Percentiles rank a stretch among this genome's conserved stretches.
phyloP scores from a whole-genome alignment of 2,888 invertebrate genomes.

The Philaethria dido region DNA sequence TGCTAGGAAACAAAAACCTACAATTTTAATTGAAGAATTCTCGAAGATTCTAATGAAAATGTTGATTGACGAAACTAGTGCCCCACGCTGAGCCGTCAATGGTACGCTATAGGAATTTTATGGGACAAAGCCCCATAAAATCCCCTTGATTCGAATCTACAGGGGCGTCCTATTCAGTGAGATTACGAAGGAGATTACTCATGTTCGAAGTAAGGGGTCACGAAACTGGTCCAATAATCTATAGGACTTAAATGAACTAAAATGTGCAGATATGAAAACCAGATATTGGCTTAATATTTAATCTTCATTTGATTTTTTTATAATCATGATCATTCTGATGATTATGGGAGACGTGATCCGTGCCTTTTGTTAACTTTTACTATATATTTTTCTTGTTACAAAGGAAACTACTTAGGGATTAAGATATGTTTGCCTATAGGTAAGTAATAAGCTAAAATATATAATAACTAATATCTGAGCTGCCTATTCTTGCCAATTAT shows the following conservation, averaged over 20 bases:
- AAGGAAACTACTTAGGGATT: too few relatives aligned
- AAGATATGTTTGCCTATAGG: too few relatives aligned
- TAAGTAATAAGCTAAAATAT: too few relatives aligned
- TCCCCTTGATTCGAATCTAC: constrained; percentile 41
- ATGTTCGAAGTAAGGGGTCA: constrained; percentile 30
- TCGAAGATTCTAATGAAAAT: constrained; percentile 34
- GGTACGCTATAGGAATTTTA: constrained; percentile 38
- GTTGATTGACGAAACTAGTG: constrained; percentile 38
- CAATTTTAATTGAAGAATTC: constrained; percentile 39
- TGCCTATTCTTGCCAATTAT: too few relatives aligned
- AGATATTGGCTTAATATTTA: not conserved
- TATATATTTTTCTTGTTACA: too few relatives aligned
- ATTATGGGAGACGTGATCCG: too few relatives aligned
- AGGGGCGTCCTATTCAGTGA: constrained; percentile 40
- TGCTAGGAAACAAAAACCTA: constrained; percentile 34
- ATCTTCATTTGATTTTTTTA: not conserved
- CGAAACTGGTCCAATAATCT: constrained; percentile 6
- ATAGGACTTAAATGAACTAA: not conserved
- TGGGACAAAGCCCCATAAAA: constrained; percentile 43
- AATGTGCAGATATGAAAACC: not conserved
- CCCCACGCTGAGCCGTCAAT: constrained; percentile 37
- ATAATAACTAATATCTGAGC: too few relatives aligned
- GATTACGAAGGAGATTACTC: constrained; percentile 40
- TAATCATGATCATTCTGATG: too few relatives aligned
- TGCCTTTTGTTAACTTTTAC: too few relatives aligned